These are phyloP conservation scores for Onychomys torridus DNA, from an alignment of 2,797 vertebrate genomes.

Conservation along the genomic window DNA sequence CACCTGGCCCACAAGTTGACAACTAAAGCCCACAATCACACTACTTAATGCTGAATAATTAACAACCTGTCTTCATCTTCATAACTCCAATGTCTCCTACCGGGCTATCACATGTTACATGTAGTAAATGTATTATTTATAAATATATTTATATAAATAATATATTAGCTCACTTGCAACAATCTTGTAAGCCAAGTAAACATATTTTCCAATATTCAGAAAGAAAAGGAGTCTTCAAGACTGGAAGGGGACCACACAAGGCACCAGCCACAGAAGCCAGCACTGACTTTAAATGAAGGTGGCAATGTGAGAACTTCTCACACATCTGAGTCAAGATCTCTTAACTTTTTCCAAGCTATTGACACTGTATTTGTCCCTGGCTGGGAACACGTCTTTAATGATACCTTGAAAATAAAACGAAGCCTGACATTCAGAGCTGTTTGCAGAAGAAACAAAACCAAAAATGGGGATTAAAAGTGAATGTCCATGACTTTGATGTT, in stretches of 20 bases:
- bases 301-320: not conserved
- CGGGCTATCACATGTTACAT: not conserved
- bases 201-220: not conserved
- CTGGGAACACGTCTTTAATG: slow-evolving; percentile 29
- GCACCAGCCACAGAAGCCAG: not conserved
- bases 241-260: not conserved
- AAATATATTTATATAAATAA: not conserved
- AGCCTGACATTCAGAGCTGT: not conserved
- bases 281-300: not conserved
- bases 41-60: not conserved
- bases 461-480: slow-evolving; percentile 57
- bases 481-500: slow-evolving; percentile 7
- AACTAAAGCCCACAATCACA: not conserved
- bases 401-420: not conserved
- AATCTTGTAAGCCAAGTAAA: not conserved
- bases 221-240: not conserved
- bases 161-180: not conserved
- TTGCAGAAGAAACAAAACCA: slow-evolving; percentile 27
- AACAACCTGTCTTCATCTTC: not conserved
- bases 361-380: not conserved
- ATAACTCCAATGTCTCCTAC: not conserved
- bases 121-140: not conserved
- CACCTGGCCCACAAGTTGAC: not conserved
- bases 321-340: slow-evolving; percentile 45
- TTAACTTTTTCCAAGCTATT: not conserved